Evolutionary conservation across 1,140 invertebrate species (phyloP).

Genomic region (Caenorhabditis inopinata): DNA sequence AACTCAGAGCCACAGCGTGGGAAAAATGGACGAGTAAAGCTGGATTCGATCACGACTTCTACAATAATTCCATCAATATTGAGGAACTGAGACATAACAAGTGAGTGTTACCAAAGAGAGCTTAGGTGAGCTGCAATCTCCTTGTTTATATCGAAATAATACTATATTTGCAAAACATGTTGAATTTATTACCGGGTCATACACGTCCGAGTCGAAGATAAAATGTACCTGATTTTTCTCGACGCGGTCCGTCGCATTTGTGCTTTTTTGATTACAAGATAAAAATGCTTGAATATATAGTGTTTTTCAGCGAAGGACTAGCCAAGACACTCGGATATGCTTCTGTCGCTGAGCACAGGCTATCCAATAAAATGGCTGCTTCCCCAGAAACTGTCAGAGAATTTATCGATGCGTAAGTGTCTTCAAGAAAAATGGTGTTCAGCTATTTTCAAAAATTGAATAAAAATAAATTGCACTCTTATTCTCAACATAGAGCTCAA

Average conservation of each 20-base stretch:
- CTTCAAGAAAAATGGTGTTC: too few species aligned
- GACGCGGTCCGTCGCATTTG: too few species aligned
- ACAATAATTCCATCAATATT: conserved; percentile 64
- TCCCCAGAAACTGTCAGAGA: conserved; percentile 61
- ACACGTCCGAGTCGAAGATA: too few species aligned
- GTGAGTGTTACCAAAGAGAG: not conserved
- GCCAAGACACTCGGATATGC: conserved; percentile 61
- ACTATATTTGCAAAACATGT: too few species aligned
- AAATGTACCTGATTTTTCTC: too few species aligned
- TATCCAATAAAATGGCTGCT: conserved; percentile 65
- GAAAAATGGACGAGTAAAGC: conserved; percentile 56
- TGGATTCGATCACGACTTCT: conserved; percentile 58
- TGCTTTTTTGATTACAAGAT: too few species aligned
- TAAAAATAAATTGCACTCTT: too few species aligned
- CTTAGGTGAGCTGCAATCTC: too few species aligned
- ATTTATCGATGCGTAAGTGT: conserved; percentile 59
- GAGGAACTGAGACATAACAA: conserved; percentile 64
- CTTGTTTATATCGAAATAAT: too few species aligned
- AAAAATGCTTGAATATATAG: not conserved
- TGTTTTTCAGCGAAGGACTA: conserved; percentile 59
- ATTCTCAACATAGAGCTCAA: too few species aligned
- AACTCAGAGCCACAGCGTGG: conserved; percentile 53
- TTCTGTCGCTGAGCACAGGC: conserved; percentile 59
- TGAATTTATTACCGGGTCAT: too few species aligned
- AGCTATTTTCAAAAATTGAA: too few species aligned